A percentile compares a stretch with the other conserved stretches of the same genome.
phyloP scores from a whole-genome alignment of 2,797 vertebrate species.

The Gorsachius magnificus region DNA sequence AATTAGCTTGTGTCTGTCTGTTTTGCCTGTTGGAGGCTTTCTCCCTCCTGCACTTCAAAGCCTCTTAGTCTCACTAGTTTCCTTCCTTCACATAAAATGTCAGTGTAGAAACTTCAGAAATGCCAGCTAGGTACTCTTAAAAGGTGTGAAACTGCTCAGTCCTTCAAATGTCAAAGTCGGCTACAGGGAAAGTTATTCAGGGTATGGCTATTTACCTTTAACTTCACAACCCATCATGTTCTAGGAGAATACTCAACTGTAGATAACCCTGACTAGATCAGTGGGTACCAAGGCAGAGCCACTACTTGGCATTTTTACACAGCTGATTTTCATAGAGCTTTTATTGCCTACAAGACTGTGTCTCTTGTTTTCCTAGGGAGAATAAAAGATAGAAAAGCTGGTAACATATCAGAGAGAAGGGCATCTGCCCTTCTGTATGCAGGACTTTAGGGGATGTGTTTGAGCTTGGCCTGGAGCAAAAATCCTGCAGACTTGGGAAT shows the following conservation, averaged over 20 bases:
- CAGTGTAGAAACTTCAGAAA: constrained; percentile 12
- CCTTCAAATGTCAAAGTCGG: constrained; percentile 6
- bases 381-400: neutral
- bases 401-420: neutral
- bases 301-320: neutral
- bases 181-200: neutral
- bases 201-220: neutral
- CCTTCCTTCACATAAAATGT: constrained; percentile 8
- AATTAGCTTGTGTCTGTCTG: neutral
- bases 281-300: neutral
- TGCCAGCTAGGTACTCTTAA: neutral
- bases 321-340: neutral
- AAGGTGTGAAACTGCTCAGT: neutral
- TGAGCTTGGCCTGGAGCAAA: neutral
- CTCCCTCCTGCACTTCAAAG: neutral
- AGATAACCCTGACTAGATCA: neutral
- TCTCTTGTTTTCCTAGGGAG: neutral
- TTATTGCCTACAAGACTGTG: neutral
- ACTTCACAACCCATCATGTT: neutral
- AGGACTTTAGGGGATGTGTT: neutral
- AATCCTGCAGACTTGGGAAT: neutral
- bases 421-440: neutral
- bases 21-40: neutral
- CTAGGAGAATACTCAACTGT: neutral
- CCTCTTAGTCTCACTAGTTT: neutral